Evolutionary conservation across 2,888 invertebrate species (phyloP), one percentile per base, ranked within the genome.

Genomic region (Caenorhabditis becei): DNA sequence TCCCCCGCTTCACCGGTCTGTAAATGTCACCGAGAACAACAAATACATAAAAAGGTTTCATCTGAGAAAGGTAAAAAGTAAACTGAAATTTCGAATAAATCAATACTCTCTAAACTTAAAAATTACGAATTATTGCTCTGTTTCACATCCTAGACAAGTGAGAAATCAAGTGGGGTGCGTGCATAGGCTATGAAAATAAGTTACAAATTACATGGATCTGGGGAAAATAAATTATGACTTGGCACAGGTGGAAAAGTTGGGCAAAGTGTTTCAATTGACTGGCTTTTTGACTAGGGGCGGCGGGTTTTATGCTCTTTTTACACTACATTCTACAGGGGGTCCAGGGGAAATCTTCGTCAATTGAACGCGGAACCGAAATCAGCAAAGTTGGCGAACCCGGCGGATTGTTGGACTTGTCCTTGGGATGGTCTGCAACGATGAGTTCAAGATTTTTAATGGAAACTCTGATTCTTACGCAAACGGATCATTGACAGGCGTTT

Each of bases 341-440:
- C 32, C 10, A 32, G 5, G 16, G 16, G 26, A 35, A 59, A 47
- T 44, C 20, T 54, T 18, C 16, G 28, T 78, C 78, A 74, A 49
- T 77, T 79, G 71, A 86, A 87, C 16, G 85, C 82, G 1, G 81
- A 66, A 41, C 84, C 80, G 56, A 88, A 88, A 61, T 86, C 87
- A 44, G 87, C 84, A 51, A 88, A 88, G 54, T 88, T 83, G 16
- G 88, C 88, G 56, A 88, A 88, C n/a, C 83, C 84, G 18, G 83
- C 75, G 14, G 65, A 53, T 54, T 53, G 65, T 10, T 54, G 24
- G 26, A 69, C 66, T 56, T 63, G 84, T 18, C 67, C 85, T 80
- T 80, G 80, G 16, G 80, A 75, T 56, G 79, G 71, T 20, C 80
- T 84, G 51, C n/a, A 80, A n/a, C n/a, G n/a, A n/a, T n/a, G n/a